Conservation (phyloP, 2,888 invertebrate species). For the Drosophila nr. medialis region DNA sequence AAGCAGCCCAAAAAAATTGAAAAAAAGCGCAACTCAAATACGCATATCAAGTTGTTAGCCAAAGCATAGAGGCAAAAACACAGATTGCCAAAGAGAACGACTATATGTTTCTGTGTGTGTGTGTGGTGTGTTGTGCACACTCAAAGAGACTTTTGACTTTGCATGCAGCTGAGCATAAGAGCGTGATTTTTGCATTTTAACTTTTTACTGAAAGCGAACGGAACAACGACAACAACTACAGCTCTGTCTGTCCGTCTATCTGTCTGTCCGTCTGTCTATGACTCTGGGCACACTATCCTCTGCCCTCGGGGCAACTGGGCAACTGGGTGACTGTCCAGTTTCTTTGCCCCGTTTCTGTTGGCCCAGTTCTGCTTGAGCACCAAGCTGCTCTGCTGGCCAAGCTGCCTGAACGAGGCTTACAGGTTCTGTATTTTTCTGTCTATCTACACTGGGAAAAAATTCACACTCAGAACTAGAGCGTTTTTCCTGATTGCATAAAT, state of each 20-base stretch:
- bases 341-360: conserved; percentile 17
- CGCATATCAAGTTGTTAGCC: conserved; percentile 76
- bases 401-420: conserved; percentile 7
- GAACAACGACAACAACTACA: conserved; percentile 6
- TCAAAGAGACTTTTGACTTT: conserved; percentile 80
- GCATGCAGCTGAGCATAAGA: conserved; percentile 80
- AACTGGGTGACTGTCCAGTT: conserved; percentile 61
- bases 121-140: conserved; percentile 37
- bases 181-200: conserved; percentile 78
- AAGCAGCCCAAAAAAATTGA: conserved; percentile 50
- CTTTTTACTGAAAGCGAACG: conserved; percentile 58
- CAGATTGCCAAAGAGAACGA: conserved; percentile 18
- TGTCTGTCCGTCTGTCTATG: neutral
- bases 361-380: conserved; percentile 15
- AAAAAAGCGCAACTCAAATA: conserved; percentile 76
- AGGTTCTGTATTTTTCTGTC: conserved; percentile 25
- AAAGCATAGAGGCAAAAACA: conserved; percentile 34
- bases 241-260: neutral
- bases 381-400: conserved; percentile 9
- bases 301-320: neutral
- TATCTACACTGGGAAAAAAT: conserved; percentile 3
- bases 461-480: neutral
- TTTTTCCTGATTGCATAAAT: neutral
- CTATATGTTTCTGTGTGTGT: conserved; percentile 16
- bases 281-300: conserved; percentile 3